phyloP scores from a whole-genome alignment of 2,113 vertebrate species.

The Corythaeola cristata region DNA sequence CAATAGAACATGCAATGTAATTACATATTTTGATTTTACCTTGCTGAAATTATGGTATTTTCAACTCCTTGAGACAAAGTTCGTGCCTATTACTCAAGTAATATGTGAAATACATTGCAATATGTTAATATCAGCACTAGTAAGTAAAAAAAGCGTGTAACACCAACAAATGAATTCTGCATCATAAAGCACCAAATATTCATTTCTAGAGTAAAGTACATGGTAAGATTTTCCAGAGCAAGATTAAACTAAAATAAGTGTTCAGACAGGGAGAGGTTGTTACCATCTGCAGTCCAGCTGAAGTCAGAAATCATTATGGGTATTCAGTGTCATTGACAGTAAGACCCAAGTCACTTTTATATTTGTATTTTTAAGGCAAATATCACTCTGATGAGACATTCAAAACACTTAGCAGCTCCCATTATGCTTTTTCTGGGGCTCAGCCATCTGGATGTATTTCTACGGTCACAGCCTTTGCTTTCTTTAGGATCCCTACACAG shows the following conservation, averaged over 20 bases:
- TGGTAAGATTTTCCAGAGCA: background rate
- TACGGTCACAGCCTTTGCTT: background rate
- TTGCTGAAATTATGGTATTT: background rate
- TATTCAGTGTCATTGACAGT: background rate
- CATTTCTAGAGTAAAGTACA: background rate
- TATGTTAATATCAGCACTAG: background rate
- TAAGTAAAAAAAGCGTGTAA: background rate
- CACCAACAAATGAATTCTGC: background rate
- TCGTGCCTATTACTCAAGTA: background rate
- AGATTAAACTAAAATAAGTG: background rate
- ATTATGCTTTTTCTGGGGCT: background rate
- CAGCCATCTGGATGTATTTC: slow-evolving; percentile 1
- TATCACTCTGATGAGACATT: background rate
- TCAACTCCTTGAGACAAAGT: background rate
- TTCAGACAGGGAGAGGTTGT: background rate
- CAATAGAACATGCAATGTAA: background rate
- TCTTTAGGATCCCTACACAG: background rate
- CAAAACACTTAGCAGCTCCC: background rate
- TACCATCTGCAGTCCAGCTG: slow-evolving; percentile 1
- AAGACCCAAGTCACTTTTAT: background rate
- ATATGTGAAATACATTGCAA: background rate
- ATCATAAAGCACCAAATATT: background rate
- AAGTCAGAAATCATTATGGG: background rate
- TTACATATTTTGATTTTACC: background rate
- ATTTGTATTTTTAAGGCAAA: slow-evolving; percentile 26